phyloP scores from a whole-genome alignment of 2,888 invertebrate species.

The Halocaridina rubra region DNA sequence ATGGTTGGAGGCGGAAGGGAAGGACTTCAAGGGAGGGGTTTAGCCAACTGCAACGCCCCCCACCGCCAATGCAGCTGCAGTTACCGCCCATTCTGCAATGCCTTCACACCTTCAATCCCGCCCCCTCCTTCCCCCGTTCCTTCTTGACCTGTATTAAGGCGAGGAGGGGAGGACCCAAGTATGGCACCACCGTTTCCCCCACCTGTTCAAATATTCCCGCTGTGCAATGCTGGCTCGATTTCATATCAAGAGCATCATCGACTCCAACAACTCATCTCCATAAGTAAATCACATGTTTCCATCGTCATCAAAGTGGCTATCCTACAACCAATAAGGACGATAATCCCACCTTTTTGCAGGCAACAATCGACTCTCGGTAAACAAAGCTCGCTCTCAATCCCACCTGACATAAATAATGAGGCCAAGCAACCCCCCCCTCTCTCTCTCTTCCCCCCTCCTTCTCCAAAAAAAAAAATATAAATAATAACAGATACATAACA shows the following conservation, averaged over 20 bases:
- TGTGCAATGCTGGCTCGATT: slow-evolving; percentile 1
- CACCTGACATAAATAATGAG: too few relatives aligned
- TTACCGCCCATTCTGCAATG: background rate
- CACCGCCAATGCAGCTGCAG: slow-evolving; percentile 20
- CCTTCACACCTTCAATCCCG: slow-evolving; percentile 14
- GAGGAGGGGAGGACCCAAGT: background rate
- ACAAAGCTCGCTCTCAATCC: too few relatives aligned
- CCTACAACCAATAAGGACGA: too few relatives aligned
- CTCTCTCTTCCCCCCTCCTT: too few relatives aligned
- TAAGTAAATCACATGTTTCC: background rate
- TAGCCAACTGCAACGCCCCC: background rate
- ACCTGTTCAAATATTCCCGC: slow-evolving; percentile 17
- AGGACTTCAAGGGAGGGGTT: slow-evolving; percentile 15
- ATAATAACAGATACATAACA: too few relatives aligned
- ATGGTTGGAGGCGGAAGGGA: slow-evolving; percentile 12
- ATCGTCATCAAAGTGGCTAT: background rate
- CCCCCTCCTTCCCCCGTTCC: slow-evolving; percentile 11
- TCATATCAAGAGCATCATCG: background rate
- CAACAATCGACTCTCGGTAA: too few relatives aligned
- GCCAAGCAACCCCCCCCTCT: too few relatives aligned
- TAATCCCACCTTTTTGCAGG: too few relatives aligned
- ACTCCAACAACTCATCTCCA: background rate
- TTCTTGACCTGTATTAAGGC: background rate
- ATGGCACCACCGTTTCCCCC: background rate
- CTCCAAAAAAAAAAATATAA: too few relatives aligned